A percentile compares a stretch with the other conserved stretches of the same genome.
Evolutionary conservation across 1,140 invertebrate genomes (phyloP).

Genomic region (Ditylenchus dipsaci): DNA sequence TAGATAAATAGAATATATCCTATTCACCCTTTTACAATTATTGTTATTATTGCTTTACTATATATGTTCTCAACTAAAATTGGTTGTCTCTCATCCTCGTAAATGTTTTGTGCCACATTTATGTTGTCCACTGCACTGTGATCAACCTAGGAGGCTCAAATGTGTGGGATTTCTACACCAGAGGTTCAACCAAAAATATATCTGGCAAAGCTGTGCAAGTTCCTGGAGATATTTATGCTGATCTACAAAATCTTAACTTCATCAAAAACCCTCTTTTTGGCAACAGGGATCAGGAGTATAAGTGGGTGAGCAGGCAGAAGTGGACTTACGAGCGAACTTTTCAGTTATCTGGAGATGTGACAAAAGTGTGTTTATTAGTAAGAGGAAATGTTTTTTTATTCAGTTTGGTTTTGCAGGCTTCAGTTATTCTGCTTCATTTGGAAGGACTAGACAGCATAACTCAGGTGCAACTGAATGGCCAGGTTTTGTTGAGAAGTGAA

Average conservation of each 20-base stretch:
- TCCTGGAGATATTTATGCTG: neutral
- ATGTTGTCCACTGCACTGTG: neutral
- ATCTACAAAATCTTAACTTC: neutral
- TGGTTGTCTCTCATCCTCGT: too few relatives aligned
- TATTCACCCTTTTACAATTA: too few relatives aligned
- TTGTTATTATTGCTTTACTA: too few relatives aligned
- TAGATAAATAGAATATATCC: too few relatives aligned
- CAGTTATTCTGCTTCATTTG: conserved; percentile 2
- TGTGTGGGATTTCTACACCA: neutral
- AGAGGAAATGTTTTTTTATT: neutral
- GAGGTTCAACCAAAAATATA: neutral
- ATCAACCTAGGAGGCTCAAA: neutral
- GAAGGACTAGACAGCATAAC: neutral
- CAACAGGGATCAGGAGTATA: neutral
- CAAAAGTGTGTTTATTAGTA: neutral
- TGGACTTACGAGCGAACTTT: conserved; percentile 1
- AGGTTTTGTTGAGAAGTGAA: neutral
- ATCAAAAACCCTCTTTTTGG: neutral
- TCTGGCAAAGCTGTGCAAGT: neutral
- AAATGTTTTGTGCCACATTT: too few relatives aligned
- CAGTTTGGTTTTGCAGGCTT: neutral
- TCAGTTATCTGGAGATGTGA: neutral
- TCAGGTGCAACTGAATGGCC: neutral
- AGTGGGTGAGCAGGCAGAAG: neutral
- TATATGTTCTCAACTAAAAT: too few relatives aligned